Percentiles rank a stretch among this genome's conserved stretches.
phyloP scores from a whole-genome alignment of 1,140 invertebrate genomes.

The Geopemphigus sp. region DNA sequence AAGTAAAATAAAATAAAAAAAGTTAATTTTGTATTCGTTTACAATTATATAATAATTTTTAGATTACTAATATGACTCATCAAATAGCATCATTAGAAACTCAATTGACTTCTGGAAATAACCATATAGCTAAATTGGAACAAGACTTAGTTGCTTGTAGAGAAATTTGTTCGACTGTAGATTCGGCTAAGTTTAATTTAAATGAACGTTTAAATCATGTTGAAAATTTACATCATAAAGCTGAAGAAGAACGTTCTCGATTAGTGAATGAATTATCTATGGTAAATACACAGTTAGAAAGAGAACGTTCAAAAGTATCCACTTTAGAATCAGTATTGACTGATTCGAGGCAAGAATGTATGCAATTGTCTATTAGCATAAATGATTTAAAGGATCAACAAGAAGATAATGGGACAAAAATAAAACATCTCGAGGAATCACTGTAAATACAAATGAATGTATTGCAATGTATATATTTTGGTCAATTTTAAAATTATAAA shows the following conservation, averaged over 20 bases:
- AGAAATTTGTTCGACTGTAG: slow-evolving; percentile 60
- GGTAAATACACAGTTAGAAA: slow-evolving; percentile 57
- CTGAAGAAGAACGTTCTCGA: slow-evolving; percentile 57
- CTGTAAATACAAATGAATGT: slow-evolving; percentile 57
- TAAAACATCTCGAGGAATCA: slow-evolving; percentile 58
- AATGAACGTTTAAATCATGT: slow-evolving; percentile 53
- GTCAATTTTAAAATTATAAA: background rate
- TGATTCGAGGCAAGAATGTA: slow-evolving; percentile 59
- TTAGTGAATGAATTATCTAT: slow-evolving; percentile 56
- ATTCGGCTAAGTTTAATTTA: slow-evolving; percentile 60
- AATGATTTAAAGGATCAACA: slow-evolving; percentile 60
- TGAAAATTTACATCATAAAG: slow-evolving; percentile 51
- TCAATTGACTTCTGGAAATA: slow-evolving; percentile 57
- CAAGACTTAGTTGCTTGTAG: slow-evolving; percentile 58
- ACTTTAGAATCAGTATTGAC: slow-evolving; percentile 59
- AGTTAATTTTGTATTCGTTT: background rate
- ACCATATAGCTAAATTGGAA: slow-evolving; percentile 56
- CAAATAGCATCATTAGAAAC: slow-evolving; percentile 60
- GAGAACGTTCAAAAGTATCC: slow-evolving; percentile 57
- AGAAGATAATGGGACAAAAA: slow-evolving; percentile 56
- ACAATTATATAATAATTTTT: slow-evolving; percentile 17
- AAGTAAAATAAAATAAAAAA: slow-evolving; percentile 55
- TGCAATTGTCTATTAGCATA: slow-evolving; percentile 58
- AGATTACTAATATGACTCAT: slow-evolving; percentile 60
- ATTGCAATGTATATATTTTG: background rate